Evolutionary conservation across 2,797 vertebrate species (phyloP).

Genomic region (Sebastes jordani): DNA sequence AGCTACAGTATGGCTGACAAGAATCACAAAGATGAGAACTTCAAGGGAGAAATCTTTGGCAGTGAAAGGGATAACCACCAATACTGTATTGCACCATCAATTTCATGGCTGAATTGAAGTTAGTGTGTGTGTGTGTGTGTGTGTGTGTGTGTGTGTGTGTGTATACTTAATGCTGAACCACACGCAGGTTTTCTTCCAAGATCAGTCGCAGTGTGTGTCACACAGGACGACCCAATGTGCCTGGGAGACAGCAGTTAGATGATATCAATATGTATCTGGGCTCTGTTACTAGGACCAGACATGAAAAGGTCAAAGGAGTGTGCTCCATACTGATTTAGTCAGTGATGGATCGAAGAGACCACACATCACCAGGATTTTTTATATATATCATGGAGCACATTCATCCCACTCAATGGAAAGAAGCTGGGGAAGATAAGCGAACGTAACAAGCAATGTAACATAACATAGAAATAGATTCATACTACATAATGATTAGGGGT

Average conservation of each 20-base stretch:
- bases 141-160: no score
- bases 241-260: slow-evolving; percentile 31
- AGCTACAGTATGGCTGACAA: background rate
- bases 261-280: slow-evolving; percentile 54
- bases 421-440: background rate
- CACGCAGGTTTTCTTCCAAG: slow-evolving; percentile 14
- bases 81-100: background rate
- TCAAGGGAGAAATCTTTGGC: background rate
- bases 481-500: background rate
- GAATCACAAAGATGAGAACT: background rate
- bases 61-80: background rate
- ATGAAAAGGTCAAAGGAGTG: slow-evolving; percentile 65
- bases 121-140: no score
- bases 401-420: background rate
- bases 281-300: slow-evolving; percentile 35
- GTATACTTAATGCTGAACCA: background rate
- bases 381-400: slow-evolving; percentile 1
- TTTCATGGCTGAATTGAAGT: background rate
- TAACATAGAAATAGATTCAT: background rate
- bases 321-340: slow-evolving; percentile 62
- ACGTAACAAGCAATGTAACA: background rate
- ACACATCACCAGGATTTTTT: slow-evolving; percentile 29
- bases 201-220: slow-evolving; percentile 11
- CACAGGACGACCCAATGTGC: background rate
- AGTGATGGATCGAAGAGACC: slow-evolving; percentile 36